Evolutionary conservation across 2,797 vertebrate genomes (phyloP).

Genomic region (Lutjanus argentimaculatus): DNA sequence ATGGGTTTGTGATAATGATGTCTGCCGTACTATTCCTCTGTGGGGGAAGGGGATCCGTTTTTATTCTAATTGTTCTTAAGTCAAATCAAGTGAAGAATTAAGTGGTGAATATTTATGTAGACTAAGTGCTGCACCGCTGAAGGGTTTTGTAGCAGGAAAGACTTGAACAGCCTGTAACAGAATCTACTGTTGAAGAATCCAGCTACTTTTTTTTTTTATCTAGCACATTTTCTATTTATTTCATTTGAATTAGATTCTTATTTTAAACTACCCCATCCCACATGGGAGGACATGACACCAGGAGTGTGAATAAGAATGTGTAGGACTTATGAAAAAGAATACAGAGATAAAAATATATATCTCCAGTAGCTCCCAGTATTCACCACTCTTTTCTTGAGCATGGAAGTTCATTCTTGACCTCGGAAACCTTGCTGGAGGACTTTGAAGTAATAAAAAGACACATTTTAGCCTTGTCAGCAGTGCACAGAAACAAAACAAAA

Average conservation of each 20-base stretch:
- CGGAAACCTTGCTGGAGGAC: background rate
- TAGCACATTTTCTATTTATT: background rate
- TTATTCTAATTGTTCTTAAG: constrained; percentile 28
- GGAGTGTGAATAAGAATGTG: background rate
- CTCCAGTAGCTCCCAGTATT: background rate
- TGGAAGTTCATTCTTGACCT: background rate
- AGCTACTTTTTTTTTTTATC: background rate
- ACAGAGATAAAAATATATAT: background rate
- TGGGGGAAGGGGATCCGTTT: constrained; percentile 3
- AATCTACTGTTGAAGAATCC: background rate
- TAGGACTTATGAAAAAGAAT: background rate
- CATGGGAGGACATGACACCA: background rate
- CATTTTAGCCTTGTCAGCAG: background rate
- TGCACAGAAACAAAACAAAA: background rate
- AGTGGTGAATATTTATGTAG: constrained; percentile 7
- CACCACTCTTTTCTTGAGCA: background rate
- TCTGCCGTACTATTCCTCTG: constrained; percentile 28
- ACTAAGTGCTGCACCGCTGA: background rate
- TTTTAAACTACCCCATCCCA: background rate
- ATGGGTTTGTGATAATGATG: constrained; percentile 50
- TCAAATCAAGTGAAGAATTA: constrained; percentile 27
- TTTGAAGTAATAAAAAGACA: background rate
- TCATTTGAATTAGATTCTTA: background rate
- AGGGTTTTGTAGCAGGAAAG: background rate
- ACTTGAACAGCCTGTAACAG: background rate